These are phyloP conservation scores for Macrosteles quadrilineatus DNA, from an alignment of 1,140 invertebrate genomes.

Conservation along the genomic window DNA sequence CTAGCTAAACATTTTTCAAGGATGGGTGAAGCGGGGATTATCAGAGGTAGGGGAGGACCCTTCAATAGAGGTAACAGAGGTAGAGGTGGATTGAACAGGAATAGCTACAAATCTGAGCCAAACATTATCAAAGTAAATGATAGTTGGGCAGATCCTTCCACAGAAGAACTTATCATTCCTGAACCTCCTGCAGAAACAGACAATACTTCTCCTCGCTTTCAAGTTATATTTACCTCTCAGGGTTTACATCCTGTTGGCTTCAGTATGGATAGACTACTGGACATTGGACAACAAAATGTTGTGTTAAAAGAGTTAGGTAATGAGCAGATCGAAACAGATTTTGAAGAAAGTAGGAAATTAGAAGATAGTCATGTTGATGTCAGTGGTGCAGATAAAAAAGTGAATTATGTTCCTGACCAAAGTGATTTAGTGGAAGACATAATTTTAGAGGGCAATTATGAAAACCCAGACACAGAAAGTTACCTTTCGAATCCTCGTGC, in stretches of 20 bases:
- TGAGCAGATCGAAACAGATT: neutral
- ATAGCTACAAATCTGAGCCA: constrained; percentile 38
- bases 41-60: constrained; percentile 42
- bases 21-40: constrained; percentile 52
- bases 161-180: constrained; percentile 35
- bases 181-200: neutral
- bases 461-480: neutral
- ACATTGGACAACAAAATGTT: constrained; percentile 37
- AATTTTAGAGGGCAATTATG: constrained; percentile 8
- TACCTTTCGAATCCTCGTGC: neutral
- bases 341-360: constrained; percentile 11
- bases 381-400: neutral
- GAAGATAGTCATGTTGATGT: neutral
- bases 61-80: constrained; percentile 9
- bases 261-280: constrained; percentile 42
- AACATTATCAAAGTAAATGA: constrained; percentile 33
- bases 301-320: constrained; percentile 34
- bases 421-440: neutral
- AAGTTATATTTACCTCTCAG: constrained; percentile 33
- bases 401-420: neutral
- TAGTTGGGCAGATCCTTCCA: constrained; percentile 22
- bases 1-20: constrained; percentile 60
- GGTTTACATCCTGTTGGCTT: constrained; percentile 42
- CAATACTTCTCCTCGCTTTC: constrained; percentile 30
- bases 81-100: constrained; percentile 6